These are phyloP conservation scores for Pholis gunnellus DNA, from an alignment of 2,113 vertebrate species.

Conservation along the genomic window DNA sequence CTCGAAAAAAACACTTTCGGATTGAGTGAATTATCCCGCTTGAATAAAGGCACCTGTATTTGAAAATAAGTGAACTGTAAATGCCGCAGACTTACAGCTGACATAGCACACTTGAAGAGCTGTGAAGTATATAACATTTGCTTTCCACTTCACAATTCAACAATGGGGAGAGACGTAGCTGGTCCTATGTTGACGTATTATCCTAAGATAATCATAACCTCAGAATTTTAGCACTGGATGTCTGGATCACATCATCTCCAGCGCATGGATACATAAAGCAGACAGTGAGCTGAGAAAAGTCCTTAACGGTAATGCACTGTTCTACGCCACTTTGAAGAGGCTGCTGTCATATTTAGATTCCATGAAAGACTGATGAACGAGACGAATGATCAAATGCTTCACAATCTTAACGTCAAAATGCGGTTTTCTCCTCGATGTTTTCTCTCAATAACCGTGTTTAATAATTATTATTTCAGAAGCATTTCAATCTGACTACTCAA, in stretches of 20 bases:
- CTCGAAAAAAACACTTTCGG: not conserved
- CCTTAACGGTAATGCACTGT: not conserved
- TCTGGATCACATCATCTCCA: slow-evolving; percentile 49
- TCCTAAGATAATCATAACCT: slow-evolving; percentile 56
- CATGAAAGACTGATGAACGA: not conserved
- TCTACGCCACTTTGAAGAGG: slow-evolving; percentile 1
- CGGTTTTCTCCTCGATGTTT: not conserved
- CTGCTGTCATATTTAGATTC: slow-evolving; percentile 29
- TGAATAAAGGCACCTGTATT: slow-evolving; percentile 32
- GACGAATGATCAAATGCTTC: not conserved
- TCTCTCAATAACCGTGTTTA: not conserved
- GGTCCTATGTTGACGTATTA: slow-evolving; percentile 41
- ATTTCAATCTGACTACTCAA: not conserved
- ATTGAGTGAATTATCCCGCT: slow-evolving; percentile 15
- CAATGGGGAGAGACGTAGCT: slow-evolving; percentile 7
- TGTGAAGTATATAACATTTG: slow-evolving; percentile 17
- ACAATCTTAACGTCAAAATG: not conserved
- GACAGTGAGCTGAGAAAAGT: not conserved
- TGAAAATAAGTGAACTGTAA: slow-evolving; percentile 23
- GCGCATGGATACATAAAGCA: slow-evolving; percentile 19
- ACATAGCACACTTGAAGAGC: slow-evolving; percentile 11
- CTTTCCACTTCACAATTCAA: slow-evolving; percentile 37
- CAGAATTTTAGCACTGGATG: slow-evolving; percentile 35
- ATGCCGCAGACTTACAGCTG: not conserved
- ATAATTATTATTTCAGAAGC: not conserved